Percentiles rank a stretch among this genome's conserved stretches.
Evolutionary conservation across 2,888 invertebrate genomes (phyloP).

Genomic region (Parascotia fuliginaria): DNA sequence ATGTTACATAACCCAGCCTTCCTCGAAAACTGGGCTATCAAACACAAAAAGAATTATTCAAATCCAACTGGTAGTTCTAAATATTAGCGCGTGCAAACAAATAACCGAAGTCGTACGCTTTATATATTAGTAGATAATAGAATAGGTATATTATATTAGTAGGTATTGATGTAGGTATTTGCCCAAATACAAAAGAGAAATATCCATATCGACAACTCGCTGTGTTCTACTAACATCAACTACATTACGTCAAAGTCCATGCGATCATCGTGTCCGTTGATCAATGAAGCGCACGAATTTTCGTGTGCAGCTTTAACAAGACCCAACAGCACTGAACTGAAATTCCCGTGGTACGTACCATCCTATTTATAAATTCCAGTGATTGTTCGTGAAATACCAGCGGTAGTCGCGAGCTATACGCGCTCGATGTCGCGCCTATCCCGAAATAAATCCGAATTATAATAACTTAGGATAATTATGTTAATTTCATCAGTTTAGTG

Average conservation of each 20-base stretch:
- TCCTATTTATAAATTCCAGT: slow-evolving; percentile 86
- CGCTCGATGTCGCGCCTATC: slow-evolving; percentile 59
- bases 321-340: slow-evolving; percentile 37
- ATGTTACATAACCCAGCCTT: no score
- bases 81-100: no score
- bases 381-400: slow-evolving; percentile 78
- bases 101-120: no score
- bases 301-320: slow-evolving; percentile 18
- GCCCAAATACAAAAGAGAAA: no score
- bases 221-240: no score
- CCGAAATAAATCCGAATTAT: slow-evolving; percentile 36
- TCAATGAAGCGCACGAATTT: slow-evolving; percentile 8
- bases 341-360: slow-evolving; percentile 60
- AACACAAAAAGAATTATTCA: no score
- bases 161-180: no score
- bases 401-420: slow-evolving; percentile 72
- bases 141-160: no score
- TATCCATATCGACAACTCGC: no score
- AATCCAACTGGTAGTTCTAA: no score
- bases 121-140: no score
- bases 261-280: not conserved
- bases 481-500: slow-evolving; percentile 56
- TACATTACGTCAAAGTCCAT: not conserved
- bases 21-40: no score
- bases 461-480: slow-evolving; percentile 55